These are phyloP conservation scores for Oryzias dopingdopingensis DNA, from an alignment of 2,797 vertebrate species.

Conservation along the genomic window DNA sequence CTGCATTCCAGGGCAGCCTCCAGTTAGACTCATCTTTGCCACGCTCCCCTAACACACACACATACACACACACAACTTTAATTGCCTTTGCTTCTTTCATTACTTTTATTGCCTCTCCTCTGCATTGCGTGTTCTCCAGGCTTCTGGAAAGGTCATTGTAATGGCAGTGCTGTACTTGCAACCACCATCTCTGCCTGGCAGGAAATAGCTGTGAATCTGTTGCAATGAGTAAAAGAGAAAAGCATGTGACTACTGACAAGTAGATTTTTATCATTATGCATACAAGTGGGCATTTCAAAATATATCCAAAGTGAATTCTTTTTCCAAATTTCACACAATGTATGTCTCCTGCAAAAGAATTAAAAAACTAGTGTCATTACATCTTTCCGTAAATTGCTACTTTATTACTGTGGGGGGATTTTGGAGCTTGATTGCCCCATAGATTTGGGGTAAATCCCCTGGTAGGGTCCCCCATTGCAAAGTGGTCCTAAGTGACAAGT, in stretches of 20 bases:
- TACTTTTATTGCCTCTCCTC: conserved; percentile 82
- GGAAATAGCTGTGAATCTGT: conserved; percentile 51
- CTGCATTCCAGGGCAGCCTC: conserved; percentile 71
- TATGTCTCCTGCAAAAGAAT: conserved; percentile 15
- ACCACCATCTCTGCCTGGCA: conserved; percentile 52
- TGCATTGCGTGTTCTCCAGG: conserved; percentile 74
- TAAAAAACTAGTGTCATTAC: neutral
- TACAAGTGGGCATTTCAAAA: conserved; percentile 14
- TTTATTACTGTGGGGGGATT: too few relatives aligned
- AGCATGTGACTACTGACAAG: conserved; percentile 32
- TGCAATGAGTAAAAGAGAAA: conserved; percentile 17
- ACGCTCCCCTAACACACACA: conserved; percentile 45
- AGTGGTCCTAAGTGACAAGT: too few relatives aligned
- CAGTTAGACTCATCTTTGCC: conserved; percentile 75
- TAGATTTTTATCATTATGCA: conserved; percentile 35
- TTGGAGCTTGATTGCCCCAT: too few relatives aligned
- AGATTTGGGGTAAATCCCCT: too few relatives aligned
- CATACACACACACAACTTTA: conserved; percentile 74
- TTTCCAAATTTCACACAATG: conserved; percentile 16
- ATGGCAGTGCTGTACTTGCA: conserved; percentile 56
- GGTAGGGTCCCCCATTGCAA: too few relatives aligned
- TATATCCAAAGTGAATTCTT: conserved; percentile 12
- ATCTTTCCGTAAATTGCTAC: too few relatives aligned
- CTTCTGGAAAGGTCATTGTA: conserved; percentile 81
- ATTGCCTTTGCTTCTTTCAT: conserved; percentile 86